Percentiles rank a stretch among this genome's conserved stretches.
Conservation (phyloP, 2,888 invertebrate species). For the Stegophylla sp. region DNA sequence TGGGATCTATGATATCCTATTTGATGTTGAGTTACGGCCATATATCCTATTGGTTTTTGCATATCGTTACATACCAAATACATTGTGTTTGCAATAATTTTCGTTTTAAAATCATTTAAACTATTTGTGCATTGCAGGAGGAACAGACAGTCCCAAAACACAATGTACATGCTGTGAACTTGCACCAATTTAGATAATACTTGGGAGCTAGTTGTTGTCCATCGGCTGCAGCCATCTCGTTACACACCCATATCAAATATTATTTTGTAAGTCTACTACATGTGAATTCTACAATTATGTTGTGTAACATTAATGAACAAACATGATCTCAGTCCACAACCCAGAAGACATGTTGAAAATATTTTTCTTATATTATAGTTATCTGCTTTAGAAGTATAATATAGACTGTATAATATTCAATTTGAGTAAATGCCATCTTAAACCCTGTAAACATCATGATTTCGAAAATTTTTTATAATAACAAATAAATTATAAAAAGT, state of each 20-base stretch:
- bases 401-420: too few relatives aligned
- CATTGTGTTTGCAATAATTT: not conserved
- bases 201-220: not conserved
- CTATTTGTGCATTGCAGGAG: not conserved
- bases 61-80: too few relatives aligned
- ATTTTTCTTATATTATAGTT: too few relatives aligned
- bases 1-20: too few relatives aligned
- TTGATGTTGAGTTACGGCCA: not conserved
- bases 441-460: too few relatives aligned
- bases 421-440: too few relatives aligned
- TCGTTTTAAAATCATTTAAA: not conserved
- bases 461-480: too few relatives aligned
- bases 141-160: not conserved
- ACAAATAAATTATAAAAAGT: too few relatives aligned
- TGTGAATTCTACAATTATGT: not conserved
- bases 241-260: not conserved
- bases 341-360: too few relatives aligned
- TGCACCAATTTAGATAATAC: constrained; percentile 10
- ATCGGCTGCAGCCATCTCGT: not conserved
- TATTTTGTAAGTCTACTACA: constrained; percentile 31
- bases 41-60: not conserved
- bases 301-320: too few relatives aligned
- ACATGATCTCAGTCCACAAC: too few relatives aligned
- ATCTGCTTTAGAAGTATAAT: too few relatives aligned
- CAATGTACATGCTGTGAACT: not conserved